Evolutionary conservation across 2,113 vertebrate species (phyloP), one percentile per base, ranked within the genome.

Genomic region (Hirundichthys speculiger): DNA sequence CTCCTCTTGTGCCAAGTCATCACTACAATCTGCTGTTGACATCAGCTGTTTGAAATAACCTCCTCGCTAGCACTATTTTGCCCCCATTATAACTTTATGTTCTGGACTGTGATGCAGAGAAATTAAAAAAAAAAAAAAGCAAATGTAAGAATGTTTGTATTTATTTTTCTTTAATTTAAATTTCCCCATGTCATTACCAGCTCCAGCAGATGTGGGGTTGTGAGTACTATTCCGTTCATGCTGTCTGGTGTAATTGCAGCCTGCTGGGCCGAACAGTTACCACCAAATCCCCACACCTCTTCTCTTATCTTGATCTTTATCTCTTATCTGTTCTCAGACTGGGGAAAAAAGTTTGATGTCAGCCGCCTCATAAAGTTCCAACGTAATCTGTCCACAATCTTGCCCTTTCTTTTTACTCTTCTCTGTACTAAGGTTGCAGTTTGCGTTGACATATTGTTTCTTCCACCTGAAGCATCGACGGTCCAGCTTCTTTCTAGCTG

Each of bases 271-370:
- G 53, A 66, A 50, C 48, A 56, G 64, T 64, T 73, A 60, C 52
- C 80, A 71, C 86, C n/a, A 72, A 76, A 79, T 88, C 77, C 60
- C 55, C 73, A 72, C 58, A 67, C 64, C 53, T 64, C 38, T 20
- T 45, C 49, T 77, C 64, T 63, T 60, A 48, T 34, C 15, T 30
- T 24, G 13, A 2, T 54, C 18, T 43, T 69, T 55, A 53, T 65
- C 58, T 77, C 30, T 78, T 63, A 46, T 42, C 49, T 30, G 19
- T 41, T 42, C 49, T 38, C 18, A 43, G 38, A 42, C 64, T 52
- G 30, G 48, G 50, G 68, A 42, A 67, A 65, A 52, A 43, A 1
- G 55, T 75, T 54, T 43, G 39, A 45, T 63, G 56, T 79, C 75
- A 72, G 43, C 48, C 65, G 25, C 50, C n/a, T 55, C 20, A 22